phyloP scores from a whole-genome alignment of 2,797 vertebrate genomes.

The Balearica regulorum region DNA sequence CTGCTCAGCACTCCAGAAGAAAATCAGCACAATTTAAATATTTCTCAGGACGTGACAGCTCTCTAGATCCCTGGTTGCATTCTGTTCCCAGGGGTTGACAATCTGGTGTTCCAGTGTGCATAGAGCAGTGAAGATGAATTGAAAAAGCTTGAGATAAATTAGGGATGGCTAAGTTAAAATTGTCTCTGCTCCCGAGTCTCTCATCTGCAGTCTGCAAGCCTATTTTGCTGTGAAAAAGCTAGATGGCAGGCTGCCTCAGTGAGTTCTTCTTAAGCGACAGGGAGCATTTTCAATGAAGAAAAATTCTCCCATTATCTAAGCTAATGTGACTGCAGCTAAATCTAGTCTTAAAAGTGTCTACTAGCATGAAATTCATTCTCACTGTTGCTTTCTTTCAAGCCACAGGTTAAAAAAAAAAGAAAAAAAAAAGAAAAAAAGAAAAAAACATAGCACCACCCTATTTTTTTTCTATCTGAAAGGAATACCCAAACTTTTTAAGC shows the following conservation, averaged over 20 bases:
- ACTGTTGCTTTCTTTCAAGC: constrained; percentile 55
- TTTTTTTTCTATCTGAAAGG: neutral
- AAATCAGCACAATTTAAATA: constrained; percentile 80
- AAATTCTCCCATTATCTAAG: constrained; percentile 80
- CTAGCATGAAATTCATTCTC: constrained; percentile 69
- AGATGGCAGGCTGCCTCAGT: constrained; percentile 86
- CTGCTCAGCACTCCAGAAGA: constrained; percentile 80
- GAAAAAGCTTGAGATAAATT: constrained; percentile 80
- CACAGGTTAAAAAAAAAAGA: constrained; percentile 8
- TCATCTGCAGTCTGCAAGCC: constrained; percentile 82
- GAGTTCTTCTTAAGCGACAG: constrained; percentile 81
- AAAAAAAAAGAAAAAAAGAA: too few relatives aligned
- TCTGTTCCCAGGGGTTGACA: constrained; percentile 76
- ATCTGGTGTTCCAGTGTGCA: constrained; percentile 75
- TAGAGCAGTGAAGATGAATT: constrained; percentile 76
- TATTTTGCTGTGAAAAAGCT: constrained; percentile 84
- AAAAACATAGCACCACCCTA: neutral
- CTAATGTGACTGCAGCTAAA: constrained; percentile 79
- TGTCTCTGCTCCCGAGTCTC: constrained; percentile 79
- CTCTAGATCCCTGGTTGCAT: constrained; percentile 72
- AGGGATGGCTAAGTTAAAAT: constrained; percentile 81
- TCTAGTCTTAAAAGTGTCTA: constrained; percentile 75
- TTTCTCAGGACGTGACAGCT: constrained; percentile 77
- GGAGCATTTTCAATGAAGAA: constrained; percentile 82
- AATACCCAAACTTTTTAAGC: constrained; percentile 47